Conservation (phyloP, 2,113 vertebrate species). For the Gavia stellata region DNA sequence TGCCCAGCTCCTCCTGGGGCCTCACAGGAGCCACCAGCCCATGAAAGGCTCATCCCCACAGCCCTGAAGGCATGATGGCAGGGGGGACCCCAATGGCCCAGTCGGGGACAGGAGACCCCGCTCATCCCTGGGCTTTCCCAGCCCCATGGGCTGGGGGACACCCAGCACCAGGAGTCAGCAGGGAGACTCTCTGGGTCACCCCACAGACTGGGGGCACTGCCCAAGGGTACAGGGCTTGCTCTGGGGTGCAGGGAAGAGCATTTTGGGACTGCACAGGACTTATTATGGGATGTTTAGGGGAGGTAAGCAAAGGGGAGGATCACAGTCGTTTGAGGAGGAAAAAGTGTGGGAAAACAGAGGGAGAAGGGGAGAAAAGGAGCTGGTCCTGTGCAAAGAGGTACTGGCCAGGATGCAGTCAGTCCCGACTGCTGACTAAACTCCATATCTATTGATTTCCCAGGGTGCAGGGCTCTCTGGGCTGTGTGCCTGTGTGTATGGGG, state of each 20-base stretch:
- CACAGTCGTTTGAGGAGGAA: background rate
- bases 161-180: background rate
- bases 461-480: background rate
- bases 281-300: background rate
- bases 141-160: fast-evolving
- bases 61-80: background rate
- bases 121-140: background rate
- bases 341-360: background rate
- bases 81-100: background rate
- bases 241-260: background rate
- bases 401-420: too few relatives aligned
- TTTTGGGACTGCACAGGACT: background rate
- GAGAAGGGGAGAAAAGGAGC: too few relatives aligned
- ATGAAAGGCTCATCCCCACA: background rate
- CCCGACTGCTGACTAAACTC: background rate
- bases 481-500: background rate
- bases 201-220: background rate
- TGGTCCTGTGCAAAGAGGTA: background rate
- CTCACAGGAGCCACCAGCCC: background rate
- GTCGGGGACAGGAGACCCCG: background rate
- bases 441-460: background rate
- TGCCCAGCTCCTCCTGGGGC: background rate
- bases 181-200: background rate
- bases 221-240: background rate
- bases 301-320: background rate